Percentiles rank a stretch among this genome's conserved stretches.
These are phyloP conservation scores for Ectropis grisescens DNA, from an alignment of 1,140 invertebrate species.

Conservation along the genomic window DNA sequence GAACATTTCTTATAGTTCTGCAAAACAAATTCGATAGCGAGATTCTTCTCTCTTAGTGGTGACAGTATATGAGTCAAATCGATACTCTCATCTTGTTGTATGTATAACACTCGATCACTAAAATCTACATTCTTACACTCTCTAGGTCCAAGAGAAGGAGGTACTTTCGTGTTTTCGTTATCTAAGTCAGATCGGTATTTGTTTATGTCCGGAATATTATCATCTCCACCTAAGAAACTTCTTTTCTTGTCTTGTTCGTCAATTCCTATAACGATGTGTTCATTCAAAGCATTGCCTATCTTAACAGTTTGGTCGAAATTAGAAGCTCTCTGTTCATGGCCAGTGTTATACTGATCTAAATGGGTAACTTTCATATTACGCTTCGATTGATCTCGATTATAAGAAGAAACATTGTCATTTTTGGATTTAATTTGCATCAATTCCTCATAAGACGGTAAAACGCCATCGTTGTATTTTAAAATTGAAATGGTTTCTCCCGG, in stretches of 20 bases:
- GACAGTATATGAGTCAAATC: slow-evolving; percentile 38
- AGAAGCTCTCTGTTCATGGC: too few species aligned
- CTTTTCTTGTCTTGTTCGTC: slow-evolving; percentile 30
- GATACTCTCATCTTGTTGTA: slow-evolving; percentile 44
- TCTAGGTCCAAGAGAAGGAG: slow-evolving; percentile 35
- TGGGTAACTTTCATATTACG: too few species aligned
- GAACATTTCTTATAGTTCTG: slow-evolving; percentile 54
- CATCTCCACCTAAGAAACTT: slow-evolving; percentile 42
- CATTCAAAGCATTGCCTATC: slow-evolving; percentile 54
- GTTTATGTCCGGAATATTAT: slow-evolving; percentile 44
- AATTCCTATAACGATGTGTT: slow-evolving; percentile 35
- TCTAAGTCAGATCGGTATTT: slow-evolving; percentile 51
- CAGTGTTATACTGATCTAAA: too few species aligned
- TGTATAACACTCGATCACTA: slow-evolving; percentile 31
- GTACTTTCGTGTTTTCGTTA: slow-evolving; percentile 18
- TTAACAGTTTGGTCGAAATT: slow-evolving; percentile 47
- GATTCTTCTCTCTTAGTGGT: slow-evolving; percentile 35
- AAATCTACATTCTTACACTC: slow-evolving; percentile 40
- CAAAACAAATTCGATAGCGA: slow-evolving; percentile 40
- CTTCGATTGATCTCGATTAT: slow-evolving; percentile 3
- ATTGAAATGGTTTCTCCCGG: slow-evolving; percentile 28
- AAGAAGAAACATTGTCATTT: slow-evolving; percentile 5
- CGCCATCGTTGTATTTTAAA: slow-evolving; percentile 46
- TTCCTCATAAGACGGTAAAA: slow-evolving; percentile 22
- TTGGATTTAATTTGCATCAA: slow-evolving; percentile 12